Evolutionary conservation across 2,888 invertebrate genomes (phyloP).

Genomic region (Lucinisca nassula): DNA sequence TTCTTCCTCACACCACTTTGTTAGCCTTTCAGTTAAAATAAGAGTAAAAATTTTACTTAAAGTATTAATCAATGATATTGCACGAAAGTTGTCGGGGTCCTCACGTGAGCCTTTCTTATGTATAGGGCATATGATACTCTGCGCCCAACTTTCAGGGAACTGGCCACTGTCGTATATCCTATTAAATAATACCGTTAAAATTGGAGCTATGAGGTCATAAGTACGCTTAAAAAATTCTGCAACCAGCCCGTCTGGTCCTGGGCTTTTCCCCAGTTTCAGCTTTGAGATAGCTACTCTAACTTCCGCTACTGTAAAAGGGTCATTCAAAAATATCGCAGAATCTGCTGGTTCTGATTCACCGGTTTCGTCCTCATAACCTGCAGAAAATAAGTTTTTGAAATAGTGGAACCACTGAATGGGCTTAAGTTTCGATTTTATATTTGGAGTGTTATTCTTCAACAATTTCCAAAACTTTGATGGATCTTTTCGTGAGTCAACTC

Average conservation of each 20-base stretch:
- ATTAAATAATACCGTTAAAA: constrained; percentile 20
- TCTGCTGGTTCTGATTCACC: not conserved
- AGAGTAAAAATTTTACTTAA: constrained; percentile 15
- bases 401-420: not conserved
- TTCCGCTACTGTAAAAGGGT: constrained; percentile 4
- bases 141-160: not conserved
- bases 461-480: not conserved
- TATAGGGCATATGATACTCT: constrained; percentile 19
- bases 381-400: not conserved
- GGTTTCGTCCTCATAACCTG: not conserved
- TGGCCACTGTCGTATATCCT: constrained; percentile 17
- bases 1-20: constrained; percentile 17
- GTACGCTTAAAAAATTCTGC: constrained; percentile 16
- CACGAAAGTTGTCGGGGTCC: constrained; percentile 15
- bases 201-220: not conserved
- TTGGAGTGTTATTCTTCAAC: not conserved
- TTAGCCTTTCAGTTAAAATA: constrained; percentile 5
- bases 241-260: not conserved
- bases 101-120: constrained; percentile 25
- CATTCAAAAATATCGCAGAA: not conserved
- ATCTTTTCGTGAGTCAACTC: not conserved
- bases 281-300: not conserved
- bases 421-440: not conserved
- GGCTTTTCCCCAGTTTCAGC: constrained; percentile 22
- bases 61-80: constrained; percentile 27